These are phyloP conservation scores for Otolemur garnettii DNA, from an alignment of 2,113 vertebrate genomes.

Conservation along the genomic window DNA sequence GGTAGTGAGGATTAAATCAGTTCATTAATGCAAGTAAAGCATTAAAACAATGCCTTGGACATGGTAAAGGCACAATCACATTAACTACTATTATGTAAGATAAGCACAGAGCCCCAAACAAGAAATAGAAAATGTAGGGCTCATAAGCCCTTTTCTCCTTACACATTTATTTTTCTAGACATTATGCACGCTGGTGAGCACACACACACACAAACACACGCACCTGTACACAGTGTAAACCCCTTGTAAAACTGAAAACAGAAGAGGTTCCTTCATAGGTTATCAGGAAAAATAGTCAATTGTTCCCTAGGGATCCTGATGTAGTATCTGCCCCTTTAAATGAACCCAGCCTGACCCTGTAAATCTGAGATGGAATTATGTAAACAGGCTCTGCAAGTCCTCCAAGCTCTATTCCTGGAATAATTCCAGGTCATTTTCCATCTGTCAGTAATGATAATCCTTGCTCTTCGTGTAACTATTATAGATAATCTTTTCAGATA, in stretches of 20 bases:
- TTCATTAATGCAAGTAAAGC: neutral
- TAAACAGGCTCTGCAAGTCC: neutral
- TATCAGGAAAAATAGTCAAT: slow-evolving; percentile 3
- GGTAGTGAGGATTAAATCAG: neutral
- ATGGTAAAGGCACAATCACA: neutral
- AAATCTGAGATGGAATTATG: slow-evolving; percentile 5
- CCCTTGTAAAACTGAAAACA: neutral
- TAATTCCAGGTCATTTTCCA: slow-evolving; percentile 54
- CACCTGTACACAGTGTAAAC: neutral
- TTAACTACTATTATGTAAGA: neutral
- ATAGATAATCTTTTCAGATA: slow-evolving; percentile 46
- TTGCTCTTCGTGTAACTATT: neutral
- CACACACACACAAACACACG: fast-evolving
- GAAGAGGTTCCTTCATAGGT: neutral
- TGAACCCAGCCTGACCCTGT: neutral
- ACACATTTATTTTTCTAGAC: no score
- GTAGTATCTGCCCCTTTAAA: slow-evolving; percentile 6
- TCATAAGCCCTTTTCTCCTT: neutral
- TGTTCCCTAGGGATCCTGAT: neutral
- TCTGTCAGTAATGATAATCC: slow-evolving; percentile 45
- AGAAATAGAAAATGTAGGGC: neutral
- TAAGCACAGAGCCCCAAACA: neutral
- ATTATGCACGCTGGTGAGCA: neutral
- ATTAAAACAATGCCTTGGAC: neutral
- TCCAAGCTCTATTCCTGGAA: slow-evolving; percentile 10